A percentile compares a stretch with the other conserved stretches of the same genome.
These are phyloP conservation scores for Podargus strigoides DNA, from an alignment of 2,797 vertebrate species.

Conservation along the genomic window DNA sequence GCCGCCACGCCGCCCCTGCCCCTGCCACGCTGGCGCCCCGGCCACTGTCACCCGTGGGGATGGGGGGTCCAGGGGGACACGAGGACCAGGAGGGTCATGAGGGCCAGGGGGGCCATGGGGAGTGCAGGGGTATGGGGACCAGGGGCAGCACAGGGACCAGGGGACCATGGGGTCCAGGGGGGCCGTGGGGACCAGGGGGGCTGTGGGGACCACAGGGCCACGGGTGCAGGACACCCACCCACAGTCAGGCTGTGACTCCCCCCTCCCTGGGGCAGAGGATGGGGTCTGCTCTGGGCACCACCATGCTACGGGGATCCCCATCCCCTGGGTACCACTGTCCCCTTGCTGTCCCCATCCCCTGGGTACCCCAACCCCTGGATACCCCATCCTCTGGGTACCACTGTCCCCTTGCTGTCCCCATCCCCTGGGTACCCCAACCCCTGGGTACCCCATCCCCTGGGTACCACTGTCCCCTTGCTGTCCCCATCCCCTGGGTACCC, in stretches of 20 bases:
- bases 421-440: too few species aligned
- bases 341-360: not conserved
- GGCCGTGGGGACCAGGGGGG: fast-evolving
- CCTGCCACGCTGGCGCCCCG: not conserved
- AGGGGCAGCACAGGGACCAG: not conserved
- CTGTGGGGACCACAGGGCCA: not conserved
- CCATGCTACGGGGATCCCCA: not conserved
- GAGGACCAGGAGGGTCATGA: not conserved
- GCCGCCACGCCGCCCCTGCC: not conserved
- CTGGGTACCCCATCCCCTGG: too few species aligned
- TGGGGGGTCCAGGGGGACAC: not conserved
- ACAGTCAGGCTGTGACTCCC: not conserved
- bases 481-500: too few species aligned
- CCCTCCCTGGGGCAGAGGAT: too few species aligned
- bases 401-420: too few species aligned
- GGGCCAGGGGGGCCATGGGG: not conserved
- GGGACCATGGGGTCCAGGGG: not conserved
- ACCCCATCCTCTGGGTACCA: too few species aligned
- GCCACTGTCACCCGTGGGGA: fast-evolving
- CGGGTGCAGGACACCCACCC: not conserved
- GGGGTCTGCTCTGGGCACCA: not conserved
- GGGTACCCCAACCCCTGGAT: too few species aligned
- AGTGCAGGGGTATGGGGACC: not conserved
- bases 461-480: too few species aligned
- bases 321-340: too few species aligned